Base-by-base conservation (phyloP, 2,888 invertebrate species). In the Caenorhabditis sinica region DNA sequence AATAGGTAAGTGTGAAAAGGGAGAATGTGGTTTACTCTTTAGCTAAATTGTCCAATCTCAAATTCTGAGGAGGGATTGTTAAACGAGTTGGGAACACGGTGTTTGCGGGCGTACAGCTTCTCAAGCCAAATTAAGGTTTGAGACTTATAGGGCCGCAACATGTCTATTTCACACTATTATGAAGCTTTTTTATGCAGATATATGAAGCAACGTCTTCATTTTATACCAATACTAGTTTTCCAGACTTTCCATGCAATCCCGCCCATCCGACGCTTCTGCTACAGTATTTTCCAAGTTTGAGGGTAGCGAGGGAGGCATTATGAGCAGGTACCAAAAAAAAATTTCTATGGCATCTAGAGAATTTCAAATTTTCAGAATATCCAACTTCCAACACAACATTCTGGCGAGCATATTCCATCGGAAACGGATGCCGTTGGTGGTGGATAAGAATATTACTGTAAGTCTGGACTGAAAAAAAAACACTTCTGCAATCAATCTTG, bases 221-320 rank as follows among this genome's bases (percentile, higher is more conserved):
- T 45, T 13, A 45, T 33, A 45, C 15, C 13, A 9, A 13, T n/a
- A 6, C 25, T 9, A 4, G n/a, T n/a, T 25, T 28, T 74, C 30
- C 63, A 82, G 82, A 60, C 11, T 51, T 0, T 82, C 82, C 0
- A 76, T 66, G 58, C 82, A 82, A 65, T 82, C 82, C 2, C 69
- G 82, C 3, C 82, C 75, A 0, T 82, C 82, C 9, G 82, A 82
- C 33, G 76, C 75, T 3, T 82, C 82, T 17, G 74, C 81, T 25
- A 66, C 82, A 20, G 63, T 61, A 13, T 75, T 76, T 40, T 71
- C 82, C n/a, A 82, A 71, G 28, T 66, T 82, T 28, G 65, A 65
- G n/a, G 58, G 71, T 11, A 30, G 17, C 13, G 60, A 82, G 3
- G 61, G 49, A 9, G 61, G 60, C 6, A 45, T 75, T 20, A 5